phyloP scores from a whole-genome alignment of 2,888 invertebrate genomes.

The Tetranychus piercei region DNA sequence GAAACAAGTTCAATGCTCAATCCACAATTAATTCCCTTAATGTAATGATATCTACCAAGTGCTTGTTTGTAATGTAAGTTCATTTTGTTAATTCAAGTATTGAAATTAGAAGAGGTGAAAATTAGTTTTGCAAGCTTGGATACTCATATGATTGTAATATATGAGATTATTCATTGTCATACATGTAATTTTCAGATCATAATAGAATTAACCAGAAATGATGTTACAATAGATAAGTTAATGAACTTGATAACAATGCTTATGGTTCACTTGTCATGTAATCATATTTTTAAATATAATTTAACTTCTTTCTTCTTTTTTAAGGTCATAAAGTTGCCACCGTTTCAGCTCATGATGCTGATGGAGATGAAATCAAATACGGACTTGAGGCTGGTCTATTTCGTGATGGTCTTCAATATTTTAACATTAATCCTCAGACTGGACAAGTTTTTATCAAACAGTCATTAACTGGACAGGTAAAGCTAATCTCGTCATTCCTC shows the following conservation, averaged over 20 bases:
- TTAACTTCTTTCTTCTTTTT: not conserved
- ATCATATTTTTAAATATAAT: not conserved
- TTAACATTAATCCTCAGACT: slow-evolving; percentile 51
- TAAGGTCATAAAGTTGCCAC: slow-evolving; percentile 26
- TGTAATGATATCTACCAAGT: not conserved
- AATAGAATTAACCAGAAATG: too few species aligned
- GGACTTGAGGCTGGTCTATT: slow-evolving; percentile 27
- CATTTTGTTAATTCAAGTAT: too few species aligned
- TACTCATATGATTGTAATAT: too few species aligned
- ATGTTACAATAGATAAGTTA: not conserved
- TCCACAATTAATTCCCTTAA: not conserved
- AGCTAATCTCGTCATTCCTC: not conserved
- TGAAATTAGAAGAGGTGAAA: too few species aligned
- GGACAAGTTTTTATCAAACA: slow-evolving; percentile 62
- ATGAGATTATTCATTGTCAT: too few species aligned
- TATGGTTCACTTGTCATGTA: not conserved
- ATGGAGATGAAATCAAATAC: slow-evolving; percentile 27
- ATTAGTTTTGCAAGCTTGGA: too few species aligned
- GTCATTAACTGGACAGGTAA: slow-evolving; percentile 53
- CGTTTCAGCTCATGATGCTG: slow-evolving; percentile 27
- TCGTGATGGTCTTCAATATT: slow-evolving; percentile 33
- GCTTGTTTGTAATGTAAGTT: too few species aligned
- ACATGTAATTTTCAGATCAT: too few species aligned
- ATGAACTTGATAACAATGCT: not conserved
- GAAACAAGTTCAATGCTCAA: not conserved